phyloP scores from a whole-genome alignment of 1,140 invertebrate species.

The Aphaenogaster floridana region DNA sequence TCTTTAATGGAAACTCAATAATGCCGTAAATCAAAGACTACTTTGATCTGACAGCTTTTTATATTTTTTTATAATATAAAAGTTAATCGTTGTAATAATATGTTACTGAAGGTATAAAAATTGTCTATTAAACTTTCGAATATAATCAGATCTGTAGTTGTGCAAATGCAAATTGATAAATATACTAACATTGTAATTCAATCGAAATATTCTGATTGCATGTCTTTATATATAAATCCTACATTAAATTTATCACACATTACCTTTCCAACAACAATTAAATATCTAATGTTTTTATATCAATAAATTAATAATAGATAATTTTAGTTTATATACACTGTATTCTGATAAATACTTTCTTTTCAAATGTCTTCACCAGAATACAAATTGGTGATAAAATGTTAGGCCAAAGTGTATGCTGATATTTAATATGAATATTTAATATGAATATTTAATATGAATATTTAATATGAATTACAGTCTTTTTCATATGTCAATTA shows the following conservation, averaged over 20 bases:
- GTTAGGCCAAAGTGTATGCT: not conserved
- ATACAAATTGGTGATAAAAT: constrained; percentile 12
- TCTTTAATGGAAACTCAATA: not conserved
- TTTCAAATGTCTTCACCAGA: not conserved
- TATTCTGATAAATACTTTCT: not conserved
- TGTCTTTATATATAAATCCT: not conserved
- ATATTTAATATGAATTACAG: constrained; percentile 43
- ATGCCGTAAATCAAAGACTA: not conserved
- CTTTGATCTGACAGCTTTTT: not conserved
- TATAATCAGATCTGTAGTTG: not conserved
- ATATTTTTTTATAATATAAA: constrained; percentile 7
- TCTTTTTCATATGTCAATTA: constrained; percentile 8
- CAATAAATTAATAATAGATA: not conserved
- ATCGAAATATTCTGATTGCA: not conserved
- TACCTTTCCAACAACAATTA: not conserved
- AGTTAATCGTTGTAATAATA: constrained; percentile 17
- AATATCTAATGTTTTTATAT: not conserved
- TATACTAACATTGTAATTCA: constrained; percentile 5
- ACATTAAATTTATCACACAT: not conserved
- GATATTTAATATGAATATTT: not conserved
- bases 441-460: not conserved
- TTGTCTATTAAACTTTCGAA: constrained; percentile 10
- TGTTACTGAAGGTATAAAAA: not conserved
- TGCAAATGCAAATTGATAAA: not conserved
- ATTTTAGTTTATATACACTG: not conserved